Percentiles rank a stretch among this genome's conserved stretches.
phyloP scores from a whole-genome alignment of 1,140 invertebrate species.

The Drosophila pachea region DNA sequence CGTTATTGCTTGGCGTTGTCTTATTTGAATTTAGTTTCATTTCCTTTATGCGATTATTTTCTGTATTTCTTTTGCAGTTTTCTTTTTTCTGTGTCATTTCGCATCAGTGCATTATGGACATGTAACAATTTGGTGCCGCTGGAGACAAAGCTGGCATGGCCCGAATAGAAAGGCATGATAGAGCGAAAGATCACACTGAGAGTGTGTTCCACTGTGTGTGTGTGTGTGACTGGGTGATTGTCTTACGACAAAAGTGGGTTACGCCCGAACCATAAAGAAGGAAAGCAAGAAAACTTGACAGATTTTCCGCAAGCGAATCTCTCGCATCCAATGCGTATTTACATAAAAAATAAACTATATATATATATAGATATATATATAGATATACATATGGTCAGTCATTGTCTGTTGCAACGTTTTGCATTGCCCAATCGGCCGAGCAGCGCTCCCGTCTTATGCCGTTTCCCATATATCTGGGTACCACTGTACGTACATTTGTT shows the following conservation, averaged over 20 bases:
- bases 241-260: conserved; percentile 34
- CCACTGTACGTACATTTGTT: conserved; percentile 6
- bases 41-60: conserved; percentile 30
- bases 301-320: neutral
- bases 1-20: conserved; percentile 17
- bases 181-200: conserved; percentile 9
- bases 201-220: neutral
- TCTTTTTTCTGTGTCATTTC: conserved; percentile 50
- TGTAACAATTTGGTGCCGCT: conserved; percentile 46
- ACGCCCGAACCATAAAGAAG: conserved; percentile 1
- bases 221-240: conserved; percentile 10
- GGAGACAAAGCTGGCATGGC: conserved; percentile 3
- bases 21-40: conserved; percentile 39
- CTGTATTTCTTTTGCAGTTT: conserved; percentile 50
- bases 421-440: conserved; percentile 56
- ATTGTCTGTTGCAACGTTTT: conserved; percentile 69
- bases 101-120: conserved; percentile 38
- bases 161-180: conserved; percentile 27
- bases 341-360: neutral
- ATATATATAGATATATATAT: neutral
- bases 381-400: conserved; percentile 42
- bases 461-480: conserved; percentile 30
- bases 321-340: neutral
- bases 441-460: conserved; percentile 23
- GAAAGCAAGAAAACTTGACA: neutral